Evolutionary conservation across 1,140 invertebrate species (phyloP).

Genomic region (Aphelinus atriplicis): DNA sequence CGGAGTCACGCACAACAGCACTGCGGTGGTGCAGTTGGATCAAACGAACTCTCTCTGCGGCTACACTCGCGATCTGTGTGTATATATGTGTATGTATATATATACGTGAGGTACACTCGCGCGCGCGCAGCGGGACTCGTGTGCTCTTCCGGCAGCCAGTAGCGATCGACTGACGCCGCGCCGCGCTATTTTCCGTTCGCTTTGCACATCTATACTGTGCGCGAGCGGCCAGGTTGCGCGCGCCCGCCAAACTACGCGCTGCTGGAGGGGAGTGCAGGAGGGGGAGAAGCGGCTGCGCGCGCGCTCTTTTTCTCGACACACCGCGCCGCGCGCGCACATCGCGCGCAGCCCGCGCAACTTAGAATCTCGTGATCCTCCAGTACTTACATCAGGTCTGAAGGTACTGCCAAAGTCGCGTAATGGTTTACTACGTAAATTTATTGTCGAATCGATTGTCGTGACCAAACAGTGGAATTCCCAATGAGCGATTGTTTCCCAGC

Average conservation of each 20-base stretch:
- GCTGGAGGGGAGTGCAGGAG: neutral
- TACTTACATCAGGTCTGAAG: too few relatives aligned
- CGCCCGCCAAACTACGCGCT: too few relatives aligned
- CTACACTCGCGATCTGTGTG: neutral
- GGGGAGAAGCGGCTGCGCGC: neutral
- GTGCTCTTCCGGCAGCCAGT: neutral
- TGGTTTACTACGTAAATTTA: too few relatives aligned
- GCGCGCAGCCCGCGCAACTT: too few relatives aligned
- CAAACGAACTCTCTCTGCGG: neutral
- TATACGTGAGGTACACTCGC: neutral
- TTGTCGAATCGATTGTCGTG: too few relatives aligned
- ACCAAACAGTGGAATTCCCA: too few relatives aligned
- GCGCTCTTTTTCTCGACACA: neutral
- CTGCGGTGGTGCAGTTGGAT: too few relatives aligned
- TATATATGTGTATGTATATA: neutral
- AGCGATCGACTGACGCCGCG: conserved; percentile 33
- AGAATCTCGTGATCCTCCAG: too few relatives aligned
- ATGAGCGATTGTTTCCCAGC: too few relatives aligned
- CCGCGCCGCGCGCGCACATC: too few relatives aligned
- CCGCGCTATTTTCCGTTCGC: conserved; percentile 29
- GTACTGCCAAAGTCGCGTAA: too few relatives aligned
- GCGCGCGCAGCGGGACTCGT: neutral
- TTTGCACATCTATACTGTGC: neutral
- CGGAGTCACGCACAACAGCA: too few relatives aligned
- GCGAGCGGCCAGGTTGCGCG: neutral